phyloP scores from a whole-genome alignment of 2,888 invertebrate species.

The Stenotaenia linearis region DNA sequence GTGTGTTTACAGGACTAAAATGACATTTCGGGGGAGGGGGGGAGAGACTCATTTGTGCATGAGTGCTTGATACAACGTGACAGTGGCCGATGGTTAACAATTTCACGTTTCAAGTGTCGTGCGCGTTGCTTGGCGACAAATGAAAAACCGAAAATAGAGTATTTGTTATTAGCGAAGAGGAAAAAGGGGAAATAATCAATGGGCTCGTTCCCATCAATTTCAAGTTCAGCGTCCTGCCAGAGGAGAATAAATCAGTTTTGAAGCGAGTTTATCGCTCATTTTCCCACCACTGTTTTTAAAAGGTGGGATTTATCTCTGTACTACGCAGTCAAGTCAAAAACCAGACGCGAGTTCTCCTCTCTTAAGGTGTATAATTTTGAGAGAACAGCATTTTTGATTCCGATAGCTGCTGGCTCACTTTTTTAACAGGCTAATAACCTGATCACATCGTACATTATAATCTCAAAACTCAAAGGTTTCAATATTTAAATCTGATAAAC shows the following conservation, averaged over 20 bases:
- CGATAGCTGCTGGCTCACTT: not conserved
- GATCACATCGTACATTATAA: not conserved
- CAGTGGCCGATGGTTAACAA: conserved; percentile 3
- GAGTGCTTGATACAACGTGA: conserved; percentile 8
- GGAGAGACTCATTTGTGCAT: not conserved
- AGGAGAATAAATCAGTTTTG: not conserved
- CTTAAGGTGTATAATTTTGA: not conserved
- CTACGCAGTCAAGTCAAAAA: conserved; percentile 16
- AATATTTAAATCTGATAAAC: not conserved
- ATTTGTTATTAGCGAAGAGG: not conserved
- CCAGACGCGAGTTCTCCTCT: not conserved
- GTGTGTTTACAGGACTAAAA: not conserved
- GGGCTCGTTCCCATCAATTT: not conserved
- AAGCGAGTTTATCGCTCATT: conserved; percentile 3
- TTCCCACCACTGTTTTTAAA: not conserved
- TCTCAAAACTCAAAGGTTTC: not conserved
- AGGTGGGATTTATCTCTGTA: conserved; percentile 17
- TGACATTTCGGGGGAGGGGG: not conserved
- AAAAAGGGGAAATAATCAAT: not conserved
- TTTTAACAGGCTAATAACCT: conserved; percentile 6
- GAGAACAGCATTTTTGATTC: conserved; percentile 10
- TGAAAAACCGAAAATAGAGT: not conserved
- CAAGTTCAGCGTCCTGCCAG: not conserved
- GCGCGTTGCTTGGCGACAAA: not conserved
- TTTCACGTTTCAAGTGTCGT: not conserved